Base-by-base conservation (phyloP, 2,113 vertebrate genomes). In the Thermophis baileyi region DNA sequence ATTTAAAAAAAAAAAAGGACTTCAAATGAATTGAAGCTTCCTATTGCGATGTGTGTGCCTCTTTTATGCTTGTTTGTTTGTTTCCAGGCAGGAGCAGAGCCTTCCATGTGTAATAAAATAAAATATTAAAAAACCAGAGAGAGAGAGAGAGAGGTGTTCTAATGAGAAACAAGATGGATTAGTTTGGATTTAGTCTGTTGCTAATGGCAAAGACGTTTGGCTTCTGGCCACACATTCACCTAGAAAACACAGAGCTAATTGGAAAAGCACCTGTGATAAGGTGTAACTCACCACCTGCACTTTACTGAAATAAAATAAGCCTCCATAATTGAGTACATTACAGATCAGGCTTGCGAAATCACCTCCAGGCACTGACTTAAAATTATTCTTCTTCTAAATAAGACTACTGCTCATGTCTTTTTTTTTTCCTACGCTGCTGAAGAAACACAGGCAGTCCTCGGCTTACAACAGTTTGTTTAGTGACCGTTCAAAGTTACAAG, bases 211-310 rank as follows among this genome's bases (percentile, higher is more conserved):
- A 16, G 81, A 95, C 94, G 55, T 92, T 93, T 96, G 95, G 95
- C 93, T 0, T 46, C 4, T 0, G 1, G 95, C 96, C 97, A 97
- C 85, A 89, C 90, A 95, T 96, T 97, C 94, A 95, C 94, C 96
- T 97, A 95, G 96, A 97, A 95, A 95, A 95, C 90, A 2, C 94
- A 89, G 22, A 95, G 94, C 95, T 96, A 97, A 96, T 97, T 97
- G 92, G 94, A 96, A 97, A 97, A 97, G 95, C 95, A 95, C 95
- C 95, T 97, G 95, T 85, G 49, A 95, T 86, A 55, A 96, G 95
- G 93, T 95, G 94, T 91, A 95, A 89, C 92, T 97, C 96, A 97
- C 95, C 94, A 97, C 96, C 95, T 97, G 96, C 94, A 95, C 93
- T 97, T 93, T 95, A 92, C 93, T 95, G 93, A 97, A 96, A 95